These are phyloP conservation scores for Drosophila robusta DNA, from an alignment of 2,888 invertebrate species.

Conservation along the genomic window DNA sequence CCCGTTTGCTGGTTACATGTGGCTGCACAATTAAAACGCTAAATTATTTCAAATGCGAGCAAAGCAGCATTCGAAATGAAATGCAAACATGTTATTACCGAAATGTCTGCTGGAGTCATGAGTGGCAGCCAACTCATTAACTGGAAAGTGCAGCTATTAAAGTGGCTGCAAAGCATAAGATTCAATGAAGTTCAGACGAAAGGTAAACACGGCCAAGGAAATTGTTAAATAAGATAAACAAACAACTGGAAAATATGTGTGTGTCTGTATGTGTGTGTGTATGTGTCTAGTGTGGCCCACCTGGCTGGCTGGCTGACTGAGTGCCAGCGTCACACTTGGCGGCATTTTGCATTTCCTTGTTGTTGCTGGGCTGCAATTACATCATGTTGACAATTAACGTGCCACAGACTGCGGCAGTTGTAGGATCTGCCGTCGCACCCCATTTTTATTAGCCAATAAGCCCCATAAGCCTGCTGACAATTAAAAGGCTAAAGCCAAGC, in stretches of 20 bases:
- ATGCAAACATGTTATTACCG: conserved; percentile 71
- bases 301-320: conserved; percentile 18
- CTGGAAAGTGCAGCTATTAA: conserved; percentile 60
- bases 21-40: conserved; percentile 61
- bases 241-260: conserved; percentile 42
- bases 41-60: conserved; percentile 49
- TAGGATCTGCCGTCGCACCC: conserved; percentile 10
- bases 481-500: conserved; percentile 17
- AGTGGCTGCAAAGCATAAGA: conserved; percentile 57
- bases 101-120: conserved; percentile 53
- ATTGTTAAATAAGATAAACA: conserved; percentile 32
- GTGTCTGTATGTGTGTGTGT: conserved; percentile 13
- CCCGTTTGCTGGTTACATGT: conserved; percentile 52
- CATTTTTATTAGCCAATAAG: conserved; percentile 26
- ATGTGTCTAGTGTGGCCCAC: conserved; percentile 26
- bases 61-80: conserved; percentile 57
- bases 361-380: conserved; percentile 64
- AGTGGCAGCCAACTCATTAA: conserved; percentile 51
- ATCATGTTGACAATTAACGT: conserved; percentile 78
- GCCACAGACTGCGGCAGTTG: conserved; percentile 28
- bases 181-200: conserved; percentile 60
- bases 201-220: conserved; percentile 34
- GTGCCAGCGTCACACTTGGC: conserved; percentile 74
- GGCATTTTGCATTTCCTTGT: conserved; percentile 78
- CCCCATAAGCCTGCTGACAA: conserved; percentile 8